A percentile compares a stretch with the other conserved stretches of the same genome.
Conservation (phyloP, 1,140 invertebrate species). For the Pantala flavescens region DNA sequence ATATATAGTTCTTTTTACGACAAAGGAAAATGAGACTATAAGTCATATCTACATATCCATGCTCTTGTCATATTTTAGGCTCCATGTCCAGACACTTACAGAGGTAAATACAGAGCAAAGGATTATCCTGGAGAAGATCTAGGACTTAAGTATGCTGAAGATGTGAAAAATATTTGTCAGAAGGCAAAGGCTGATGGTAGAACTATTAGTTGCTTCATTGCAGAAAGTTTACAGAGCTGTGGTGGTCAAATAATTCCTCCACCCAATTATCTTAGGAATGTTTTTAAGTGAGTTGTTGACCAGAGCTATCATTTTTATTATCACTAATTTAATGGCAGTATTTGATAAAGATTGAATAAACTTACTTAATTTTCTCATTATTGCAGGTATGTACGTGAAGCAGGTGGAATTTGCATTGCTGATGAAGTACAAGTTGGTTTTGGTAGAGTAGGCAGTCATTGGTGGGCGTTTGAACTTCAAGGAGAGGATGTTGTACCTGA, state of each 20-base stretch:
- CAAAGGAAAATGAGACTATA: too few species aligned
- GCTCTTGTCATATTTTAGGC: constrained; percentile 49
- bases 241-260: constrained; percentile 95
- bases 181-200: constrained; percentile 45
- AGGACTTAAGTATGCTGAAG: constrained; percentile 71
- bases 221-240: constrained; percentile 93
- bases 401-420: constrained; percentile 90
- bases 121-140: constrained; percentile 63
- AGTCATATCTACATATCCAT: too few species aligned
- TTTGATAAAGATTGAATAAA: too few species aligned
- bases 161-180: constrained; percentile 67
- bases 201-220: constrained; percentile 72
- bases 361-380: background rate
- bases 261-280: constrained; percentile 70
- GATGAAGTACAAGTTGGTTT: constrained; percentile 99
- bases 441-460: constrained; percentile 84
- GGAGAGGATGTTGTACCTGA: constrained; percentile 80
- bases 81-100: constrained; percentile 83
- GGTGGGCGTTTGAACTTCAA: constrained; percentile 94
- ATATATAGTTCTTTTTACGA: too few species aligned
- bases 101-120: constrained; percentile 71
- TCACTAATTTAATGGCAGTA: background rate
- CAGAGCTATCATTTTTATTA: background rate
- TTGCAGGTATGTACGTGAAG: constrained; percentile 55
- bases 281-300: constrained; percentile 53